These are phyloP conservation scores for Frankliniella fusca DNA, from an alignment of 2,888 invertebrate species.

Conservation along the genomic window DNA sequence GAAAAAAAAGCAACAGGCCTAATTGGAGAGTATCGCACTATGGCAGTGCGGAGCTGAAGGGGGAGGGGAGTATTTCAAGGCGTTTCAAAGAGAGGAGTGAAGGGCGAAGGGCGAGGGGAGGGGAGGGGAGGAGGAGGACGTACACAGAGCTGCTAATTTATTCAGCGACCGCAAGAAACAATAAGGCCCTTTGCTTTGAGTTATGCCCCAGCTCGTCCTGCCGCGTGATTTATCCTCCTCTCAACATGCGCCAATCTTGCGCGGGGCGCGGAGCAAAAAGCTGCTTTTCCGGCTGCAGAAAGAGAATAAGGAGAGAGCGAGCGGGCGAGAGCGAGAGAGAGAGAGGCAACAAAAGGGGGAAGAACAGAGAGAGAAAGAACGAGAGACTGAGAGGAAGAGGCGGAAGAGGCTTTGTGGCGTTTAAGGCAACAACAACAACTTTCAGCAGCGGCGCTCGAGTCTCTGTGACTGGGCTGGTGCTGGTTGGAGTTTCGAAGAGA, in stretches of 20 bases:
- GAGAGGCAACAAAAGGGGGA: not conserved
- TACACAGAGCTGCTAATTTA: too few species aligned
- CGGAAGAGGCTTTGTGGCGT: not conserved
- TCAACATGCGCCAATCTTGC: too few species aligned
- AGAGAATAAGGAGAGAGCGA: not conserved
- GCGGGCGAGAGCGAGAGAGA: not conserved
- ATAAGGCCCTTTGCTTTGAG: too few species aligned
- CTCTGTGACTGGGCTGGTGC: too few species aligned
- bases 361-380: not conserved
- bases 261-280: too few species aligned
- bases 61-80: too few species aligned
- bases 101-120: constrained; percentile 29
- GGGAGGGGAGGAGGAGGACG: not conserved
- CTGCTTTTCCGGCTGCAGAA: too few species aligned
- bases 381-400: not conserved
- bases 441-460: too few species aligned
- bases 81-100: constrained; percentile 25
- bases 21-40: not conserved
- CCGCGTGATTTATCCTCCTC: too few species aligned
- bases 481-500: too few species aligned
- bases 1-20: not conserved
- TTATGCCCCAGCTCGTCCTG: too few species aligned
- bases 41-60: not conserved
- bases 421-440: not conserved
- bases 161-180: too few species aligned